A percentile compares a stretch with the other conserved stretches of the same genome.
Conservation (phyloP, 2,888 invertebrate species). For the Polyommatus iphigenia region DNA sequence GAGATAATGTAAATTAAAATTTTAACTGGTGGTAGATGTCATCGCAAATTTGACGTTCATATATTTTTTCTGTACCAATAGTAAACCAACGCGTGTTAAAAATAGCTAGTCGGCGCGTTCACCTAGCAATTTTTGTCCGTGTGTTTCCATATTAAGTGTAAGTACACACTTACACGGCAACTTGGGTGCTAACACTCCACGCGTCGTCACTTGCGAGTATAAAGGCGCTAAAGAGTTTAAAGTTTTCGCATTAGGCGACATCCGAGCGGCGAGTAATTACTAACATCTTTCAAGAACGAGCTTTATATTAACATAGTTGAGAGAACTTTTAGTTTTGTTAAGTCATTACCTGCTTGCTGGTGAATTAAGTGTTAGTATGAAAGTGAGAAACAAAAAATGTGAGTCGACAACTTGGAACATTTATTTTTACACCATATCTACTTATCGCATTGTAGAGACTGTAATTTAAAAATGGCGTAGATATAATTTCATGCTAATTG, state of each 20-base stretch:
- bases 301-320: slow-evolving; percentile 31
- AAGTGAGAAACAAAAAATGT: not conserved
- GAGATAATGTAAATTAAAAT: not conserved
- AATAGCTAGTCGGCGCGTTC: slow-evolving; percentile 29
- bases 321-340: slow-evolving; percentile 29
- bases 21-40: not conserved
- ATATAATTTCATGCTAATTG: not conserved
- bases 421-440: no score
- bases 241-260: slow-evolving; percentile 67
- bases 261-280: slow-evolving; percentile 46
- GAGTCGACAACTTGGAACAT: not conserved
- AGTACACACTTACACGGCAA: slow-evolving; percentile 64
- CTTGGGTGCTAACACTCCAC: slow-evolving; percentile 65
- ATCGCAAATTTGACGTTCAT: not conserved
- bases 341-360: not conserved
- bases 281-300: slow-evolving; percentile 37
- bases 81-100: not conserved
- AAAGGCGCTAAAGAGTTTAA: slow-evolving; percentile 52
- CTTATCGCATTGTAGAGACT: no score
- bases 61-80: not conserved
- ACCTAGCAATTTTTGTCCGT: slow-evolving; percentile 43
- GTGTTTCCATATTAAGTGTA: slow-evolving; percentile 52
- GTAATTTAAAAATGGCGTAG: not conserved
- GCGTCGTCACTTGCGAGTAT: slow-evolving; percentile 52
- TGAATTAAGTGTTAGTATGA: not conserved